These are phyloP conservation scores for Ormyrus nitidulus DNA, from an alignment of 2,888 invertebrate genomes.

Conservation along the genomic window DNA sequence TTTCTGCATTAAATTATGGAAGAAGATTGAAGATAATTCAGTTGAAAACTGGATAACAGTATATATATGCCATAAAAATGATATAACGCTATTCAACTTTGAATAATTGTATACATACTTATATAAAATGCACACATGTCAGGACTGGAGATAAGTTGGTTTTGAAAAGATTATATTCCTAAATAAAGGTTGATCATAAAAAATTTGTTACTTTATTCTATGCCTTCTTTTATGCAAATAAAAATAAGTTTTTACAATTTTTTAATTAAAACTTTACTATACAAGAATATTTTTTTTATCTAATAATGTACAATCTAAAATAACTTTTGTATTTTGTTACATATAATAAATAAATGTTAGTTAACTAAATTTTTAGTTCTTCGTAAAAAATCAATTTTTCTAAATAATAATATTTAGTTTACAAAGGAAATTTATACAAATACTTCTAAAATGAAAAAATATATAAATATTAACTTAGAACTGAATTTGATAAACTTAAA, in stretches of 20 bases:
- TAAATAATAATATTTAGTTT: neutral
- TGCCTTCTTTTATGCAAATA: slow-evolving; percentile 13
- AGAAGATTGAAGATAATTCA: neutral
- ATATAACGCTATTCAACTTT: slow-evolving; percentile 20
- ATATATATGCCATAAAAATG: slow-evolving; percentile 29
- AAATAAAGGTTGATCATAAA: slow-evolving; percentile 67
- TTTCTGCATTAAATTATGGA: slow-evolving; percentile 7
- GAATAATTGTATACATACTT: slow-evolving; percentile 27
- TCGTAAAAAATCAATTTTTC: neutral
- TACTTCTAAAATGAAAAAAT: too few relatives aligned
- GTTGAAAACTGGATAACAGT: slow-evolving; percentile 34
- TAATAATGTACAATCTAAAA: slow-evolving; percentile 24
- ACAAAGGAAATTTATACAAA: slow-evolving; percentile 6
- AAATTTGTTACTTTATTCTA: slow-evolving; percentile 43
- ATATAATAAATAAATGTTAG: neutral
- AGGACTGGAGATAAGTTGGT: slow-evolving; percentile 59
- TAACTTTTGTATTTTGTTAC: neutral
- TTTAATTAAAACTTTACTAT: slow-evolving; percentile 30
- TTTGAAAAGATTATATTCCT: slow-evolving; percentile 66
- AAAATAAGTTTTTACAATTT: slow-evolving; percentile 41
- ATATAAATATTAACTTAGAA: neutral
- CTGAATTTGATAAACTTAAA: slow-evolving; percentile 28
- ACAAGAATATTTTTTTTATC: slow-evolving; percentile 33
- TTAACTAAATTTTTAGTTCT: neutral
- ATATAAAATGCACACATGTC: slow-evolving; percentile 30